Evolutionary conservation across 1,140 invertebrate genomes (phyloP).

Genomic region (Apis dorsata): DNA sequence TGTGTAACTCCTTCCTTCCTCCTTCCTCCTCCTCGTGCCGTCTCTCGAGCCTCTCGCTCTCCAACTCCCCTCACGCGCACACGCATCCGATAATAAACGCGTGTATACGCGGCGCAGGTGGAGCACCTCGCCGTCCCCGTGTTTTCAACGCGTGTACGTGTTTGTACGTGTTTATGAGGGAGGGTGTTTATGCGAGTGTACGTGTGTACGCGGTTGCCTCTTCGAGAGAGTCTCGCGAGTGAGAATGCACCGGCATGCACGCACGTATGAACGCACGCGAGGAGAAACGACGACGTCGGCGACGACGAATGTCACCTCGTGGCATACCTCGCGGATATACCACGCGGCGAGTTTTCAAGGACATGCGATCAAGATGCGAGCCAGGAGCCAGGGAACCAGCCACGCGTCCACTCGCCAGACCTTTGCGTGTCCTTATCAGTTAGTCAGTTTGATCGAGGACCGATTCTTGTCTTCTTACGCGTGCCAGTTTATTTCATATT

Average conservation of each 20-base stretch:
- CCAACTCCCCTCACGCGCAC: conserved; percentile 28
- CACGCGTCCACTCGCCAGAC: conserved; percentile 1
- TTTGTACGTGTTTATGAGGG: conserved; percentile 22
- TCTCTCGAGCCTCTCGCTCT: conserved; percentile 32
- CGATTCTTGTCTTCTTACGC: conserved; percentile 2
- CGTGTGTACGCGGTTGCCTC: not conserved
- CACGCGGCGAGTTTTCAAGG: conserved; percentile 55
- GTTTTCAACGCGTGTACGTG: conserved; percentile 16
- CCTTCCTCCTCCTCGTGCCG: conserved; percentile 17
- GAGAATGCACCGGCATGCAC: conserved; percentile 55
- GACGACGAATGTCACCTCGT: not conserved
- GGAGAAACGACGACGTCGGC: conserved; percentile 59
- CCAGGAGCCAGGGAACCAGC: not conserved
- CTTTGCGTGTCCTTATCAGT: conserved; percentile 23
- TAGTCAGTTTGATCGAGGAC: not conserved
- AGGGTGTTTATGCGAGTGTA: not conserved
- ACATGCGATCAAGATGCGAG: conserved; percentile 17
- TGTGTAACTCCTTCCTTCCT: not conserved
- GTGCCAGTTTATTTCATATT: not conserved
- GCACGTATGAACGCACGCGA: conserved; percentile 36
- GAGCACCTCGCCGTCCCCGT: conserved; percentile 21
- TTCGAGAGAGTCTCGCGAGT: conserved; percentile 26
- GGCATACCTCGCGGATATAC: conserved; percentile 32
- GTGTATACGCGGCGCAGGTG: conserved; percentile 42
- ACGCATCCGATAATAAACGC: conserved; percentile 49